Percentiles rank a stretch among this genome's conserved stretches.
These are phyloP conservation scores for Lutjanus argentimaculatus DNA, from an alignment of 2,797 vertebrate species.

Conservation along the genomic window DNA sequence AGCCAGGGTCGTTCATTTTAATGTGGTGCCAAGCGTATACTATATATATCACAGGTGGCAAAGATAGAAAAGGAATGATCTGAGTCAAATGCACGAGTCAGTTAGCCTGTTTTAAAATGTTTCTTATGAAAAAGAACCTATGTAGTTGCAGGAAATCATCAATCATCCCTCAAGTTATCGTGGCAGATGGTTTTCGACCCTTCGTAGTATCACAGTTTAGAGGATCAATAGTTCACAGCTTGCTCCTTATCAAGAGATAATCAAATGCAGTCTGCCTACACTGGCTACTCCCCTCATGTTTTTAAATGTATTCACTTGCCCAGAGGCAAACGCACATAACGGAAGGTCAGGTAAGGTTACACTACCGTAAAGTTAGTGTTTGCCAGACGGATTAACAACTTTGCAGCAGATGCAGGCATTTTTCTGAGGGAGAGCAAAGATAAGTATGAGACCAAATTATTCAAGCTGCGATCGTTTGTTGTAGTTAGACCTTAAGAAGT, in stretches of 20 bases:
- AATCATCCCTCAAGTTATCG: conserved; percentile 22
- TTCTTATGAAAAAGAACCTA: not conserved
- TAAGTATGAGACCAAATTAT: conserved; percentile 7
- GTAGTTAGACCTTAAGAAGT: not conserved
- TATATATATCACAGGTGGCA: not conserved
- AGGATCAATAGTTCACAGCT: conserved; percentile 52
- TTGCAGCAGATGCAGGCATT: conserved; percentile 5
- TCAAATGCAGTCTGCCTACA: conserved; percentile 22
- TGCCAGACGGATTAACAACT: conserved; percentile 19
- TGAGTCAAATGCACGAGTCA: not conserved
- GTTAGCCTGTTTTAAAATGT: not conserved
- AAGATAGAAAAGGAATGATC: not conserved
- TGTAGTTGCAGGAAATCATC: conserved; percentile 24
- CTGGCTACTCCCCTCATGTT: conserved; percentile 13
- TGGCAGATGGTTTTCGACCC: conserved; percentile 22
- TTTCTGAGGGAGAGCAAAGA: not conserved
- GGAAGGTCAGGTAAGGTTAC: conserved; percentile 29
- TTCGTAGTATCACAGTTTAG: conserved; percentile 21
- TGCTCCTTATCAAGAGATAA: conserved; percentile 44
- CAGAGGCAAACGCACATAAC: conserved; percentile 17
- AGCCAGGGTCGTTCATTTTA: conserved; percentile 9
- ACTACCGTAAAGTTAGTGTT: conserved; percentile 7
- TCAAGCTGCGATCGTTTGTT: conserved; percentile 9
- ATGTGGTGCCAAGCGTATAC: conserved; percentile 11
- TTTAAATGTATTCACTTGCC: conserved; percentile 38